These are phyloP conservation scores for Leptinotarsa haldemani DNA, from an alignment of 2,888 invertebrate genomes.

Conservation along the genomic window DNA sequence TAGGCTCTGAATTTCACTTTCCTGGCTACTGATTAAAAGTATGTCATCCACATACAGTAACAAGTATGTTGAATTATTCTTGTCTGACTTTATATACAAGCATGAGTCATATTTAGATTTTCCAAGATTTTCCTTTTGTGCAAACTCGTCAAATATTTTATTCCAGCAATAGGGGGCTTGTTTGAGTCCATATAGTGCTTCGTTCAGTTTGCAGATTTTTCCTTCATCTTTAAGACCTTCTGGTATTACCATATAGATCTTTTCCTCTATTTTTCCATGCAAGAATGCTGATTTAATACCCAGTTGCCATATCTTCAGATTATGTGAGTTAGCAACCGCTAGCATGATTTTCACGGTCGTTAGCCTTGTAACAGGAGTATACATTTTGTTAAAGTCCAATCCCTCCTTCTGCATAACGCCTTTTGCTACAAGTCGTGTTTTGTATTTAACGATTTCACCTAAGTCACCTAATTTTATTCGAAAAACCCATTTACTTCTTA, in stretches of 20 bases:
- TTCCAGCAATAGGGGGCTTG: conserved; percentile 55
- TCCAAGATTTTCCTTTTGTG: conserved; percentile 42
- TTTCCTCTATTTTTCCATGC: conserved; percentile 45
- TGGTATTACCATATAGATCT: conserved; percentile 48
- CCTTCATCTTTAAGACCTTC: conserved; percentile 42
- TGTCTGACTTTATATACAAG: conserved; percentile 37
- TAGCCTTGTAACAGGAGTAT: conserved; percentile 38
- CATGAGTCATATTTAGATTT: conserved; percentile 48
- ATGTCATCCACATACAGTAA: neutral
- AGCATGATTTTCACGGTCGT: conserved; percentile 35
- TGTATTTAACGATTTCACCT: conserved; percentile 22
- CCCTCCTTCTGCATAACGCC: conserved; percentile 15
- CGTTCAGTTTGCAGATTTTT: conserved; percentile 17
- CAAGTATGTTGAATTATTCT: neutral
- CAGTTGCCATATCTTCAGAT: conserved; percentile 8
- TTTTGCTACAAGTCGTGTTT: conserved; percentile 30
- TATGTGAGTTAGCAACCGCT: conserved; percentile 8
- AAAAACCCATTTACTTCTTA: conserved; percentile 36
- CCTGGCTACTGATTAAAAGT: neutral
- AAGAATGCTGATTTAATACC: conserved; percentile 56
- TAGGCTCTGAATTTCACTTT: neutral
- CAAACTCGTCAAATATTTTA: conserved; percentile 43
- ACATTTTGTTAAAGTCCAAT: conserved; percentile 39
- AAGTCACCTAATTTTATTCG: conserved; percentile 29
- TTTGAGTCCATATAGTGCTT: conserved; percentile 40